Conservation (phyloP, 2,797 vertebrate genomes). For the Crax fasciolata region DNA sequence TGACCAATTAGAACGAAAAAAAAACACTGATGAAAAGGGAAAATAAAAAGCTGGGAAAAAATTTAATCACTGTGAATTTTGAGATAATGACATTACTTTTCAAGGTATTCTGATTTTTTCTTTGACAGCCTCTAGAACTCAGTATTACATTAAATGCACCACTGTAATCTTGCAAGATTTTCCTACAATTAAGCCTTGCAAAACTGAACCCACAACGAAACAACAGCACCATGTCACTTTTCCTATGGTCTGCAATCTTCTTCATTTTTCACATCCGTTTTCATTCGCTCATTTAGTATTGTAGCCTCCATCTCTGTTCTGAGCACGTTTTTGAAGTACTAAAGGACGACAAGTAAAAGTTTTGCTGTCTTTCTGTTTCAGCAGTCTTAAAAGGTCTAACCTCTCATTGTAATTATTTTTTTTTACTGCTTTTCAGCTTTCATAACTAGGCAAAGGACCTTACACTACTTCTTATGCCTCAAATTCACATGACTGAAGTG, state of each 20-base stretch:
- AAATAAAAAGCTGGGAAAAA: constrained; percentile 21
- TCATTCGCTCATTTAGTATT: background rate
- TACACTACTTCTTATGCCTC: background rate
- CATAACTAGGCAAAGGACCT: background rate
- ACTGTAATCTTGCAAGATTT: background rate
- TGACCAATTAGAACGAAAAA: background rate
- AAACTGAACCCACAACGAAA: background rate
- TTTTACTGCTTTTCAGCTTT: background rate
- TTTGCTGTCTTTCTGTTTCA: background rate
- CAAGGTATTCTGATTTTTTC: constrained; percentile 1
- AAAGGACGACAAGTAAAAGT: background rate
- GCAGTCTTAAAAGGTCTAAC: background rate
- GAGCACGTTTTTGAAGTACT: background rate
- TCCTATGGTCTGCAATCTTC: background rate
- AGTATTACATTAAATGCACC: background rate
- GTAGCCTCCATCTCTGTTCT: background rate
- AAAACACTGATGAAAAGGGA: background rate
- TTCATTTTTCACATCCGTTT: background rate
- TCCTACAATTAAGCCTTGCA: background rate
- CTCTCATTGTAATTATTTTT: background rate
- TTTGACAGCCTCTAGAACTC: background rate
- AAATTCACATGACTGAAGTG: background rate
- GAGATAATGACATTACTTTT: constrained; percentile 1
- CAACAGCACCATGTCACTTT: background rate
- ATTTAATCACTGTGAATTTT: constrained; percentile 38